These are phyloP conservation scores for Bugula neritina DNA, from an alignment of 2,888 invertebrate genomes.

Conservation along the genomic window DNA sequence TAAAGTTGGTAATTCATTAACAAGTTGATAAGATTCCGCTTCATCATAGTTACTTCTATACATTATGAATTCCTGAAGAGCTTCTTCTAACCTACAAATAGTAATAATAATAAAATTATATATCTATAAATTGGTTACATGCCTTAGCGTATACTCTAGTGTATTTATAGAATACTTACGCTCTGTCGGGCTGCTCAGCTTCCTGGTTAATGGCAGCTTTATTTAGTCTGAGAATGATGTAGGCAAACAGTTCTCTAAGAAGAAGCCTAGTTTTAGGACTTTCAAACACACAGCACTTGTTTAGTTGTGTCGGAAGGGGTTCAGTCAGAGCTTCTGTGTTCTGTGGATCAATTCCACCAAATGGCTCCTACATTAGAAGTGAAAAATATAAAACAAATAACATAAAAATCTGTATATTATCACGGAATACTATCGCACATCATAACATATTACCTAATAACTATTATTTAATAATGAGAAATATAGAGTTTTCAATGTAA, in stretches of 20 bases:
- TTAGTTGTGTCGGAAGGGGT: constrained; percentile 9
- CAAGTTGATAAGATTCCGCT: background rate
- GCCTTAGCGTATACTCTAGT: too few relatives aligned
- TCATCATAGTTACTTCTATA: background rate
- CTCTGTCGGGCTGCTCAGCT: background rate
- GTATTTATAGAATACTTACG: too few relatives aligned
- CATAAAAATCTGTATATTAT: too few relatives aligned
- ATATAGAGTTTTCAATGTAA: too few relatives aligned
- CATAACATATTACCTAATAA: too few relatives aligned
- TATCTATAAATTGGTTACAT: background rate
- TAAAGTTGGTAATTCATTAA: background rate
- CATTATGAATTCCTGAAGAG: background rate
- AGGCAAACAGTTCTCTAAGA: background rate
- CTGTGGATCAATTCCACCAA: constrained; percentile 30
- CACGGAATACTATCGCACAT: too few relatives aligned
- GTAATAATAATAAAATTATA: background rate
- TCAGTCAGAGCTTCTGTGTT: constrained; percentile 28
- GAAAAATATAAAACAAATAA: too few relatives aligned
- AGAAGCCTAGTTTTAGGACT: constrained; percentile 7
- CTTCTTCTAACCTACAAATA: constrained; percentile 1
- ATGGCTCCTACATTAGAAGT: constrained; percentile 32
- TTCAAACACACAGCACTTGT: background rate
- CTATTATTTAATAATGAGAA: too few relatives aligned
- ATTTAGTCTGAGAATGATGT: constrained; percentile 1
- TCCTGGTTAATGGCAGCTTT: background rate